A percentile compares a stretch with the other conserved stretches of the same genome.
These are phyloP conservation scores for Drosophila burlai DNA, from an alignment of 1,140 invertebrate genomes.

Conservation along the genomic window DNA sequence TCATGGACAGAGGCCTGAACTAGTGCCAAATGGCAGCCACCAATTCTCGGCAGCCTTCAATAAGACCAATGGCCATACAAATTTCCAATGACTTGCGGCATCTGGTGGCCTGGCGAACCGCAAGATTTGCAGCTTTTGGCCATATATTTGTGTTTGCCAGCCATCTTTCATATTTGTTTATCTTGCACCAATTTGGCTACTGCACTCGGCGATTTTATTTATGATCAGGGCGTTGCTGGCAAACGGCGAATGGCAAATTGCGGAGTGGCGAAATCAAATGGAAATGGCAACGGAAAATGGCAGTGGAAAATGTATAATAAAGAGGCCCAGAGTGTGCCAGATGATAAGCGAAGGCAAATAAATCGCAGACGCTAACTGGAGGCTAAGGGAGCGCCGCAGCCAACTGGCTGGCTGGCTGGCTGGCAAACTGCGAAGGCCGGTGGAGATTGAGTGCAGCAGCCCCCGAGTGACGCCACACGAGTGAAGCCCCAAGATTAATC, in stretches of 20 bases:
- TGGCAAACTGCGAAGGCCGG: slow-evolving; percentile 38
- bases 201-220: slow-evolving; percentile 54
- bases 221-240: slow-evolving; percentile 67
- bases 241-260: slow-evolving; percentile 50
- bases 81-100: slow-evolving; percentile 28
- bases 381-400: slow-evolving; percentile 18
- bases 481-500: slow-evolving; percentile 65
- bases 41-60: slow-evolving; percentile 10
- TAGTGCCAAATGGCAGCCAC: slow-evolving; percentile 27
- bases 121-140: slow-evolving; percentile 13
- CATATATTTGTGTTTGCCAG: slow-evolving; percentile 41
- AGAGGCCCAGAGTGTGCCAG: slow-evolving; percentile 54
- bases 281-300: slow-evolving; percentile 18
- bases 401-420: slow-evolving; percentile 11
- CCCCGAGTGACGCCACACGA: slow-evolving; percentile 54
- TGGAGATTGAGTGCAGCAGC: slow-evolving; percentile 72
- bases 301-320: slow-evolving; percentile 37
- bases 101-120: slow-evolving; percentile 22
- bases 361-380: slow-evolving; percentile 38
- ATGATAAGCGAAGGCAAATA: slow-evolving; percentile 69
- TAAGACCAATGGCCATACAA: slow-evolving; percentile 4
- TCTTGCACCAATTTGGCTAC: slow-evolving; percentile 64
- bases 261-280: slow-evolving; percentile 44
- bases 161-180: slow-evolving; percentile 64
- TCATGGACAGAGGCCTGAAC: slow-evolving; percentile 6